phyloP scores from a whole-genome alignment of 1,140 invertebrate species.

The Hyphantria cunea region DNA sequence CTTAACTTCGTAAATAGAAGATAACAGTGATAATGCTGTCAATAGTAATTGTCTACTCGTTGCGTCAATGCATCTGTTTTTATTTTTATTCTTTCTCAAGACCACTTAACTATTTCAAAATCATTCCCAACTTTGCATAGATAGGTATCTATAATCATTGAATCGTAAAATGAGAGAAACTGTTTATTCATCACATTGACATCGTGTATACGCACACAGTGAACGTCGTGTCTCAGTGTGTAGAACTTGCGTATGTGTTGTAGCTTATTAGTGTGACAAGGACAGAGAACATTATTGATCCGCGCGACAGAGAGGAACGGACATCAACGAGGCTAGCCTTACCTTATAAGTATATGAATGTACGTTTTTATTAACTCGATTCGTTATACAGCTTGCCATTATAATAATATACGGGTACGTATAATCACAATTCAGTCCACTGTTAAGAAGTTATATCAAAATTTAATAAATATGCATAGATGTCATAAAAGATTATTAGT shows the following conservation, averaged over 20 bases:
- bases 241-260: constrained; percentile 43
- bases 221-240: constrained; percentile 44
- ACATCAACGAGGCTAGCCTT: constrained; percentile 75
- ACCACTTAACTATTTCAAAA: constrained; percentile 70
- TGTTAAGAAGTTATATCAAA: constrained; percentile 33
- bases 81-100: constrained; percentile 48
- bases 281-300: constrained; percentile 58
- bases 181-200: constrained; percentile 79
- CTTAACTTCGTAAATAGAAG: constrained; percentile 1
- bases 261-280: constrained; percentile 73
- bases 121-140: constrained; percentile 74
- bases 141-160: constrained; percentile 76
- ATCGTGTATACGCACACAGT: constrained; percentile 49
- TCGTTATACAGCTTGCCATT: constrained; percentile 74
- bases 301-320: constrained; percentile 63
- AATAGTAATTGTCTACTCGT: constrained; percentile 18
- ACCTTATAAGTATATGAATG: constrained; percentile 75
- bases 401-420: constrained; percentile 70
- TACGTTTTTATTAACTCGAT: constrained; percentile 77
- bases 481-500: constrained; percentile 19
- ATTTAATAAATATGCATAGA: no score
- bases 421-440: constrained; percentile 50
- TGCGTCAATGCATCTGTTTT: constrained; percentile 15
- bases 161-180: constrained; percentile 79
- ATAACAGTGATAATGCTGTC: constrained; percentile 14